Percentiles rank a stretch among this genome's conserved stretches.
Evolutionary conservation across 2,113 vertebrate genomes (phyloP).

Genomic region (Rostratula benghalensis): DNA sequence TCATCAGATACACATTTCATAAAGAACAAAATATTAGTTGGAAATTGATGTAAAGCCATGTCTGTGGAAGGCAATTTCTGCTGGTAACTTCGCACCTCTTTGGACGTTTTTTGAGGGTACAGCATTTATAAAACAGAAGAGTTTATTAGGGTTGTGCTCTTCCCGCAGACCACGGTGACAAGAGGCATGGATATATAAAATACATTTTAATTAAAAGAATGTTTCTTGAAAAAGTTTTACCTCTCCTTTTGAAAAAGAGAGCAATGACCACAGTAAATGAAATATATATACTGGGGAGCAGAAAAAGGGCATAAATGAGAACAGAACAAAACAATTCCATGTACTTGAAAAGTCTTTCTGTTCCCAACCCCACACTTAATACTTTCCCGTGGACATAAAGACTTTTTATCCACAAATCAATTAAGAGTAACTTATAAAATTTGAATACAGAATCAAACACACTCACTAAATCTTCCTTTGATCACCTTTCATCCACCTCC

Average conservation of each 20-base stretch:
- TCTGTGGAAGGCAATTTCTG: neutral
- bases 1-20: neutral
- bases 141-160: neutral
- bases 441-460: neutral
- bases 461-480: neutral
- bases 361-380: neutral
- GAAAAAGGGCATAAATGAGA: neutral
- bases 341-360: neutral
- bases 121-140: neutral
- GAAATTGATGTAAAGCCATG: neutral
- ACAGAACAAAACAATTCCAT: neutral
- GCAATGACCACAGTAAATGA: neutral
- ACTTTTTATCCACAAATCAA: neutral
- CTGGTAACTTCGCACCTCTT: neutral
- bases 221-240: neutral
- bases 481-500: neutral
- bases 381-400: neutral
- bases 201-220: neutral
- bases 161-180: neutral
- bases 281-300: neutral
- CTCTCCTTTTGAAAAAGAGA: neutral
- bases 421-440: neutral
- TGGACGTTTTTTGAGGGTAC: neutral
- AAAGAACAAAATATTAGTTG: neutral
- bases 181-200: neutral